Evolutionary conservation across 2,888 invertebrate species (phyloP).

Genomic region (Standfussiana lucernea): DNA sequence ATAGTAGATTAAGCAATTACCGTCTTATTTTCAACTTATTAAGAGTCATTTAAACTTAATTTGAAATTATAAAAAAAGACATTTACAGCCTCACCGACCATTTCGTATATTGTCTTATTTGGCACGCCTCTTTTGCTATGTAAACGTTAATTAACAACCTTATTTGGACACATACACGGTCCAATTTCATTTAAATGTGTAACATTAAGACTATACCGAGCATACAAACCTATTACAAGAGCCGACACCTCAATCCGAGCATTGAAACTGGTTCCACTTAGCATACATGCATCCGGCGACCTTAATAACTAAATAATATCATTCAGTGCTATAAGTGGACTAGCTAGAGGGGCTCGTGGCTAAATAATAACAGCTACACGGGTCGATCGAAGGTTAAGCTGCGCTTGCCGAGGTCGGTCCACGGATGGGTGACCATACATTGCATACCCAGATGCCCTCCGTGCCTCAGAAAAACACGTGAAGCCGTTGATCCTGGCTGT

Average conservation of each 20-base stretch:
- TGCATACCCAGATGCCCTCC: not conserved
- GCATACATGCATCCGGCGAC: slow-evolving; percentile 80
- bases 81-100: slow-evolving; percentile 29
- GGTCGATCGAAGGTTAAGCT: not conserved
- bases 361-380: not conserved
- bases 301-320: slow-evolving; percentile 76
- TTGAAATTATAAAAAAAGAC: slow-evolving; percentile 36
- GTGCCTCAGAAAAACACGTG: not conserved
- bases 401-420: not conserved
- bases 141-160: slow-evolving; percentile 49
- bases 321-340: slow-evolving; percentile 63
- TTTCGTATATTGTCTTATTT: slow-evolving; percentile 43
- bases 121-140: slow-evolving; percentile 45
- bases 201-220: slow-evolving; percentile 56
- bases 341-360: slow-evolving; percentile 3
- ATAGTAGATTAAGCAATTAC: slow-evolving; percentile 46
- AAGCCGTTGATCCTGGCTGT: not conserved
- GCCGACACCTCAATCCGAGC: slow-evolving; percentile 70
- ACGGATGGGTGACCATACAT: not conserved
- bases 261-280: slow-evolving; percentile 80
- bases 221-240: slow-evolving; percentile 55
- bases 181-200: slow-evolving; percentile 58
- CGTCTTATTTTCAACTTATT: slow-evolving; percentile 23
- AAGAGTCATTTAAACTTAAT: slow-evolving; percentile 11
- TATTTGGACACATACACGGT: slow-evolving; percentile 48